Conservation (phyloP, 1,140 invertebrate species). For the Drosophila fuyamai region DNA sequence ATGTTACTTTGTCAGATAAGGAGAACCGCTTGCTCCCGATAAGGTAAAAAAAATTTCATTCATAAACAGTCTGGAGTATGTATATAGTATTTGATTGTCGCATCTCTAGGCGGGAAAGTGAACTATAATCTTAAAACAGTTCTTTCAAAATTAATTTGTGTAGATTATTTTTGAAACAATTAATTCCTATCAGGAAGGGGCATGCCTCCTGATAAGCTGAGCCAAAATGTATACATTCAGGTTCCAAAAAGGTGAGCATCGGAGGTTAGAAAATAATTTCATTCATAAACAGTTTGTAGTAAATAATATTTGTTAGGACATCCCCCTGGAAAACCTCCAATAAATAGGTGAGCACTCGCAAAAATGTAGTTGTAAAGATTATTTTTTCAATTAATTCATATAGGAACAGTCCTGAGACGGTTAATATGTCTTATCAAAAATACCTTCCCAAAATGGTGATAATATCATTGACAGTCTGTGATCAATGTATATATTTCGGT, state of each 20-base stretch:
- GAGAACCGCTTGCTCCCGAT: no score
- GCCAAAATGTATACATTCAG: conserved; percentile 22
- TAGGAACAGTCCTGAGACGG: no score
- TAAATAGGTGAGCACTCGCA: no score
- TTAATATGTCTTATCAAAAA: no score
- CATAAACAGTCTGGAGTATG: conserved; percentile 5
- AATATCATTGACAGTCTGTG: no score
- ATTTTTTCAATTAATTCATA: no score
- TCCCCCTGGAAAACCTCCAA: no score
- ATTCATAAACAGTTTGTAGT: conserved; percentile 37
- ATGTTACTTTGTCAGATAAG: no score
- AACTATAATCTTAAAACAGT: not conserved
- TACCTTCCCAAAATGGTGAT: no score
- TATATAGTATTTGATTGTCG: not conserved
- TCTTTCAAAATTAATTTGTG: conserved; percentile 42
- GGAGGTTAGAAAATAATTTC: conserved; percentile 5
- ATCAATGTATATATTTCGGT: no score
- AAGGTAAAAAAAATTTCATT: conserved; percentile 16
- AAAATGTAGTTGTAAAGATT: no score
- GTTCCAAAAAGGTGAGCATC: conserved; percentile 12
- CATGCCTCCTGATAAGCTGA: not conserved
- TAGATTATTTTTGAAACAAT: conserved; percentile 65
- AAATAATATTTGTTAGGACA: conserved; percentile 4
- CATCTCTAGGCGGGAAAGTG: conserved; percentile 3
- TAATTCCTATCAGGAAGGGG: conserved; percentile 37